These are phyloP conservation scores for Pandion haliaetus DNA, from an alignment of 2,113 vertebrate genomes.

Conservation along the genomic window DNA sequence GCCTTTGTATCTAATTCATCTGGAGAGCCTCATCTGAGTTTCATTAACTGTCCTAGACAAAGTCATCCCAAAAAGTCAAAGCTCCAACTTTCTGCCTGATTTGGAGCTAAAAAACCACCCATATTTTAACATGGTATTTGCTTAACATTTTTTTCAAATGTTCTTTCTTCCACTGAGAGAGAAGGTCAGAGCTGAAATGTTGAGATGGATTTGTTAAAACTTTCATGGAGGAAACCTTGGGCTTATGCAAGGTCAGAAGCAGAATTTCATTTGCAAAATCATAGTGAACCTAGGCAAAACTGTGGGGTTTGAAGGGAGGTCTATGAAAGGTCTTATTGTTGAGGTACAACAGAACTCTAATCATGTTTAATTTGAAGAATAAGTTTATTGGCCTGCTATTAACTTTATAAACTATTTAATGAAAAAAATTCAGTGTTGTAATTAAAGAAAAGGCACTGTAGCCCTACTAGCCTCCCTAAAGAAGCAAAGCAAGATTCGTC, in stretches of 20 bases:
- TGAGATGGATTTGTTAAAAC: constrained; percentile 35
- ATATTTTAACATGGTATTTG: constrained; percentile 34
- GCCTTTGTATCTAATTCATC: background rate
- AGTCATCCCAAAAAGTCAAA: constrained; percentile 14
- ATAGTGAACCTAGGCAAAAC: background rate
- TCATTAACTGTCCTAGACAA: background rate
- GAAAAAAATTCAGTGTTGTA: background rate
- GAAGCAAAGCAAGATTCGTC: background rate
- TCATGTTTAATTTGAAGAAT: background rate
- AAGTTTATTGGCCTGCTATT: background rate
- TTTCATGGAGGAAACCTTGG: background rate
- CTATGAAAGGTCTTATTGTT: background rate
- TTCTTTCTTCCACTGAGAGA: constrained; percentile 8
- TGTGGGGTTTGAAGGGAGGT: background rate
- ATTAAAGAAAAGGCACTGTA: background rate
- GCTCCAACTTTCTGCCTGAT: background rate
- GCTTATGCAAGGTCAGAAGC: background rate
- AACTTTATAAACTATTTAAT: background rate
- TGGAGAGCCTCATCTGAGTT: background rate
- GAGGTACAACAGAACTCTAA: background rate
- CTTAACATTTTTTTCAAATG: constrained; percentile 44
- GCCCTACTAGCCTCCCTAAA: background rate
- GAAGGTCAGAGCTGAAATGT: constrained; percentile 33
- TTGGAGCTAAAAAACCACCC: background rate
- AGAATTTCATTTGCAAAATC: background rate